phyloP scores from a whole-genome alignment of 2,113 vertebrate species.

The Chloropsis hardwickii region DNA sequence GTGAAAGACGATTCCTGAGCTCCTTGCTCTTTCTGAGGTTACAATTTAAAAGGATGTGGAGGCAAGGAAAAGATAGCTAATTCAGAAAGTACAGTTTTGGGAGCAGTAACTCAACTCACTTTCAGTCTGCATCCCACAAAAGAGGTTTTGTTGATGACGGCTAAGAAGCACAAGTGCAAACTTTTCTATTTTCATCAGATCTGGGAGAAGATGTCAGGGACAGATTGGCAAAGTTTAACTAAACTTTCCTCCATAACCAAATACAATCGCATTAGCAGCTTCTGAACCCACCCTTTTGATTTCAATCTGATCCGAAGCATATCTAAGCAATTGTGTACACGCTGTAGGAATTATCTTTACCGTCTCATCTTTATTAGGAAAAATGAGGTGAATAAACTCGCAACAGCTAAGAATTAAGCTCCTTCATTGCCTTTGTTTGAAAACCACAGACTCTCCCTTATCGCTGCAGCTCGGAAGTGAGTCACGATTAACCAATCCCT shows the following conservation, averaged over 20 bases:
- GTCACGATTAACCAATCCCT: not conserved
- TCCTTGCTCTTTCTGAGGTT: not conserved
- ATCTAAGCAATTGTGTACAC: not conserved
- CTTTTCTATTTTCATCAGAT: not conserved
- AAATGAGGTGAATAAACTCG: not conserved
- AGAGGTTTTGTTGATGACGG: not conserved
- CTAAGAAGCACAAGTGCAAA: not conserved
- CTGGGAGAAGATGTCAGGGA: not conserved
- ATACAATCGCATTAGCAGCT: not conserved
- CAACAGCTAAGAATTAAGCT: not conserved
- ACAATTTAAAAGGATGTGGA: not conserved
- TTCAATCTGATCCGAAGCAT: not conserved
- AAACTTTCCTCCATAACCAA: not conserved
- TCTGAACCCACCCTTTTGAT: not conserved
- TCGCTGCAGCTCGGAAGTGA: not conserved
- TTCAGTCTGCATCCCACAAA: not conserved
- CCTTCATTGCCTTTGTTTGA: not conserved
- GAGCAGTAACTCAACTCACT: not conserved
- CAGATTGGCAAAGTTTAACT: not conserved
- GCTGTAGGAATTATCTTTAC: not conserved
- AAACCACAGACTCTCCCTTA: not conserved
- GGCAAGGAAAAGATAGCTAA: not conserved
- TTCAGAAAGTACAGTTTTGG: not conserved
- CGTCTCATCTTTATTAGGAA: not conserved
- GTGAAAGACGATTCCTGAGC: not conserved